phyloP scores from a whole-genome alignment of 2,888 invertebrate genomes.

The Drosophila hamatofila region DNA sequence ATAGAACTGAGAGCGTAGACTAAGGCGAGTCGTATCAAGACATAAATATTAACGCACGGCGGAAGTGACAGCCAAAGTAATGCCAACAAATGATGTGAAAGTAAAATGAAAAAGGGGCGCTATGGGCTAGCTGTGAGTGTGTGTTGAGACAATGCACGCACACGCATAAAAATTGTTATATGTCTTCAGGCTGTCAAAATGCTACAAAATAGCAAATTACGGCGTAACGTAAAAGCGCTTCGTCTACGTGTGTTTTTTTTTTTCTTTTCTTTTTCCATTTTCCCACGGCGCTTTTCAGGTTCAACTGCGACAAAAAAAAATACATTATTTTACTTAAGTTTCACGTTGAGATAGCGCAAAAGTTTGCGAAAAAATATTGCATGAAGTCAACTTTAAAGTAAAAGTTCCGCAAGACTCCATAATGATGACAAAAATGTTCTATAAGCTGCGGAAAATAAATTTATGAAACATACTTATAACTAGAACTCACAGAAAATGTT shows the following conservation, averaged over 20 bases:
- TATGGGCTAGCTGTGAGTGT: background rate
- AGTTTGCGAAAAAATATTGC: constrained; percentile 15
- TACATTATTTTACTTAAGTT: constrained; percentile 11
- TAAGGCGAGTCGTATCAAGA: constrained; percentile 44
- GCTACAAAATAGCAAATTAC: constrained; percentile 71
- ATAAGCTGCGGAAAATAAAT: background rate
- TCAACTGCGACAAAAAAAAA: constrained; percentile 2
- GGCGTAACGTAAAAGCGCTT: constrained; percentile 64
- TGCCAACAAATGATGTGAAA: constrained; percentile 74
- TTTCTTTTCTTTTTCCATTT: constrained; percentile 4
- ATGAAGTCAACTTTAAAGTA: background rate
- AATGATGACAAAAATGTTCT: background rate
- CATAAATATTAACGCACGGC: constrained; percentile 66
- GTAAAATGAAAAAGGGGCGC: constrained; percentile 25
- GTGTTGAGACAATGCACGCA: constrained; percentile 56
- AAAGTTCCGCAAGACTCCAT: background rate
- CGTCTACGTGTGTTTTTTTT: constrained; percentile 48
- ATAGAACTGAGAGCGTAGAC: constrained; percentile 8
- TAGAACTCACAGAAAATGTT: background rate
- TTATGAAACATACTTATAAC: background rate
- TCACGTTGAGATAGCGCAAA: constrained; percentile 9
- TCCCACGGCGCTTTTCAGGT: constrained; percentile 18
- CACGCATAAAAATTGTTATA: constrained; percentile 54
- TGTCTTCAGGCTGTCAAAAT: constrained; percentile 48
- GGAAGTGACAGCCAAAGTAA: constrained; percentile 73